These are phyloP conservation scores for Hesperophylax magnus DNA, from an alignment of 1,140 invertebrate genomes.

Conservation along the genomic window DNA sequence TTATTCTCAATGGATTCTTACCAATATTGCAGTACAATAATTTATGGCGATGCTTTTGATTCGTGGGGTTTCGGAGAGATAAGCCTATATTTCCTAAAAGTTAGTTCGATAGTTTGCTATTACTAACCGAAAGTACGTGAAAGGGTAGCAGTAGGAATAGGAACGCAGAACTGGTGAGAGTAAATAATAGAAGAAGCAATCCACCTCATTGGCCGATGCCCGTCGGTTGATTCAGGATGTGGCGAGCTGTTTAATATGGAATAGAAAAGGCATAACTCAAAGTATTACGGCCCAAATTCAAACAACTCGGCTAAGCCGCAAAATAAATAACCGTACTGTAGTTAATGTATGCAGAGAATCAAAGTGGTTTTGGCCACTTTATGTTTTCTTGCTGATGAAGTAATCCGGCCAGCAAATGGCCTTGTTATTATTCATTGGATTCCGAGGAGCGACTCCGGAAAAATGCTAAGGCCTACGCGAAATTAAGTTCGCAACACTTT, in stretches of 20 bases:
- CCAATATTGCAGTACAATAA: too few relatives aligned
- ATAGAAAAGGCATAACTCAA: conserved; percentile 41
- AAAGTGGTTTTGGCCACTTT: conserved; percentile 45
- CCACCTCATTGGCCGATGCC: not conserved
- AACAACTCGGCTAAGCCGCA: conserved; percentile 36
- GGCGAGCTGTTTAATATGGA: conserved; percentile 24
- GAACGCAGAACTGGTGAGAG: too few relatives aligned
- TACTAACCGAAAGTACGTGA: too few relatives aligned
- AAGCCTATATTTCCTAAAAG: too few relatives aligned
- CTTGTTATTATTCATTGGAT: conserved; percentile 52
- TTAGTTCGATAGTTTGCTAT: too few relatives aligned
- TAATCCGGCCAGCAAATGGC: conserved; percentile 42
- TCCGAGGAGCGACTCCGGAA: conserved; percentile 26
- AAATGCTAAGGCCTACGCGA: conserved; percentile 25
- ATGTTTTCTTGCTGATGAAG: conserved; percentile 50
- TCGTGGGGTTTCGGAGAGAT: too few relatives aligned
- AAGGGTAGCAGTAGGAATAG: too few relatives aligned
- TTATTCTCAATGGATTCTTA: too few relatives aligned
- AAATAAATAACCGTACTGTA: conserved; percentile 40
- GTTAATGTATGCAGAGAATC: conserved; percentile 43
- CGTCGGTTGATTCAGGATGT: conserved; percentile 13
- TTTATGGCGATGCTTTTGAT: too few relatives aligned
- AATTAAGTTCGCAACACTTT: conserved; percentile 44
- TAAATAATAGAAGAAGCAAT: not conserved
- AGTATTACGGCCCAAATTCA: conserved; percentile 35